phyloP scores from a whole-genome alignment of 1,140 invertebrate genomes.

The Zaprionus lachaisei region DNA sequence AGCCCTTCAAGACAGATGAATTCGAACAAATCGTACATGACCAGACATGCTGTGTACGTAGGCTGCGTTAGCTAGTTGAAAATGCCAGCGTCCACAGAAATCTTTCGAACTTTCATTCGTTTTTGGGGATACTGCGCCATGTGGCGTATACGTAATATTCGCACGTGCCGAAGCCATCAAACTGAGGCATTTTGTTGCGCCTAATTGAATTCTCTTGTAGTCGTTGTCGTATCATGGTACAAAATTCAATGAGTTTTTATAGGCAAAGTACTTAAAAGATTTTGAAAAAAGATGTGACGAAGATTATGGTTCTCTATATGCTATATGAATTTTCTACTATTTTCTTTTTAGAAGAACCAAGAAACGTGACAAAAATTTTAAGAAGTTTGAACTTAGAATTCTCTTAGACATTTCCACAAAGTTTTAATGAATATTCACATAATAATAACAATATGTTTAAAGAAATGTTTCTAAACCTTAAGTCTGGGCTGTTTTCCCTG shows the following conservation, averaged over 20 bases:
- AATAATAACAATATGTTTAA: not conserved
- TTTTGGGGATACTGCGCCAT: not conserved
- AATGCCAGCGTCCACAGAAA: slow-evolving; percentile 8
- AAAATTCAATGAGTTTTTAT: not conserved
- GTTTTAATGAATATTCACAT: not conserved
- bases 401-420: not conserved
- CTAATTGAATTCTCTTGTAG: slow-evolving; percentile 25
- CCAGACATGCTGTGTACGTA: slow-evolving; percentile 10
- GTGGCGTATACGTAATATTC: slow-evolving; percentile 25
- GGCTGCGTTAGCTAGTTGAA: not conserved
- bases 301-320: not conserved
- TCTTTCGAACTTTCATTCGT: slow-evolving; percentile 4
- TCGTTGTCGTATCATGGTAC: not conserved
- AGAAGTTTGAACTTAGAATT: not conserved
- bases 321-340: not conserved
- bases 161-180: slow-evolving; percentile 22
- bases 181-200: slow-evolving; percentile 2
- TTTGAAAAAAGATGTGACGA: not conserved
- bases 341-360: too few species aligned
- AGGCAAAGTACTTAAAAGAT: not conserved
- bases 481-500: too few species aligned
- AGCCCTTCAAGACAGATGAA: slow-evolving; percentile 14
- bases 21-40: slow-evolving; percentile 15
- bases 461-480: not conserved
- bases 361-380: not conserved